Base-by-base conservation (phyloP, 2,797 vertebrate species). In the Xiphorhynchus erythropygius region DNA sequence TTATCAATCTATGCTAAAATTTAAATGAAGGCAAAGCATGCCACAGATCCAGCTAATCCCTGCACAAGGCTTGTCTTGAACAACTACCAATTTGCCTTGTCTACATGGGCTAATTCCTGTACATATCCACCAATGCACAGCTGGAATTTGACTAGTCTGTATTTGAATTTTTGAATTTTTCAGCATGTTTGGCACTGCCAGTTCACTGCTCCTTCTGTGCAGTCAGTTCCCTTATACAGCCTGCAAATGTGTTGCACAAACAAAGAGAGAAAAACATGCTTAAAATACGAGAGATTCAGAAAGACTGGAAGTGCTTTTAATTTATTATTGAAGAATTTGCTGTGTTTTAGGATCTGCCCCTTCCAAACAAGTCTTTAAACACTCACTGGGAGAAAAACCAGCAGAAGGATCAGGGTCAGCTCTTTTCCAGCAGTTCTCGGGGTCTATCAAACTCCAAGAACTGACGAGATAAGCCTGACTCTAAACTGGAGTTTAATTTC, bases 1-100 rank as follows among this genome's bases (percentile, higher is more conserved):
- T 93, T 84, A 73, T 86, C 74, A 91, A 64, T 86, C 47, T 63
- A 21, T 70, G 60, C 18, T 88, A 67, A 89, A 90, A 94, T 60
- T 65, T 42, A 86, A 93, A 76, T 60, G 67, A 84, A 86, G 59
- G 35, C 55, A 81, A 88, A 85, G 62, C 30, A 32, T 9, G 1
- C 50, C 49, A 33, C 32, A 77, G 52, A 60, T 28, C 2, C 9
- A 80, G 53, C 35, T 79, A 68, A 62, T 65, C 63, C 35, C 63
- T 76, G 80, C 67, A 81, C 25, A 41, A 73, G n/a, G 37, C 82
- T 94, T 93, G 44, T 50, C 80, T 70, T 60, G 67, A 91, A 47
- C 1, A 3, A 4, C 32, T 69, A 83, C 35, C 55, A 67, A 1
- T 35, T 88, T 80, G 68, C 73, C 62, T 49, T 68, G 19, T 63